Base-by-base conservation (phyloP, 2,113 vertebrate genomes). In the Gulo gulo region DNA sequence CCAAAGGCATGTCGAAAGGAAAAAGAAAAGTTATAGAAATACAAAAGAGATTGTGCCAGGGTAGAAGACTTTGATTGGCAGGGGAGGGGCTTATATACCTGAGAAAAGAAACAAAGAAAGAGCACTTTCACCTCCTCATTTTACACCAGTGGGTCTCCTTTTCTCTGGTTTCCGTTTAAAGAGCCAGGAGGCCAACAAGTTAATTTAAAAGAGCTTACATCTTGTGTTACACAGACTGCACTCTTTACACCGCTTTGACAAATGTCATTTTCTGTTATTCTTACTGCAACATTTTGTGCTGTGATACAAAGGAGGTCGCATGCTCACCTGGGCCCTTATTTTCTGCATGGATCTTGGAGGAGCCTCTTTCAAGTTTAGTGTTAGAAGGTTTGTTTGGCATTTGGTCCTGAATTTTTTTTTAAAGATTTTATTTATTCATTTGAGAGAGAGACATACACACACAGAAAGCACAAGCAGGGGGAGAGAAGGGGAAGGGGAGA, bases 21-120 rank as follows among this genome's bases (percentile, higher is more conserved):
- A 88, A 95, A 95, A 12, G 55, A 59, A 83, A 88, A 94, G 42
- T 55, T 52, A 71, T 31, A 16, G 20, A 96, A 91, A 94, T 29
- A 34, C 45, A 93, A 88, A 87, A 63, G 20, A 42, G 39, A 67
- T 47, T 10, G 21, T 71, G 23, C 11, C 15, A 14, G 15, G 26
- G 8, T 15, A 29, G 1, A 74, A 45, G 26, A 78, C 20, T 65
- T 87, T 24, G 29, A 36, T 94, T 84, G 47, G 84, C 92, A 42
- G 29, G 57, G 87, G 45, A 90, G 65, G 24, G 61, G 13, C 36
- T 59, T 92, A 39, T 23, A 76, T n/a, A 80, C 9, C 55, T 65
- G 61, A 97, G 69, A 91, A 79, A 96, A 95, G 96, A 91, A 71
- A 71, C 36, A 23, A 26, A 50, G 11, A 34, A 52, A 61, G 26